Percentiles rank a stretch among this genome's conserved stretches.
Evolutionary conservation across 2,888 invertebrate genomes (phyloP).

Genomic region (Strigamia maritima): DNA sequence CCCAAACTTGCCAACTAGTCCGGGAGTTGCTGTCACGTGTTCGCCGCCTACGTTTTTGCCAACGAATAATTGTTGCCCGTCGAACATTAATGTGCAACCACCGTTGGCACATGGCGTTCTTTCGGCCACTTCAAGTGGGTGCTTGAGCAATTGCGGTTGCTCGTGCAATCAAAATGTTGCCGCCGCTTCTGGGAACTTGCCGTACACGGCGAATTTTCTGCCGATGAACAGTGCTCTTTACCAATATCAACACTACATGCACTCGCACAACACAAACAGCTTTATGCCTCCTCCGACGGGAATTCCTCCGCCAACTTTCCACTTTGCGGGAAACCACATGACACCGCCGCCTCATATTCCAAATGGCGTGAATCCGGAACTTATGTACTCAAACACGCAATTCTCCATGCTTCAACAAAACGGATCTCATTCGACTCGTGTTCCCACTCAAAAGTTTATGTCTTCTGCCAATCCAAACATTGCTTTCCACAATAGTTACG

Average conservation of each 20-base stretch:
- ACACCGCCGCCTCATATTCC: slow-evolving; percentile 19
- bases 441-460: slow-evolving; percentile 38
- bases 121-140: background rate
- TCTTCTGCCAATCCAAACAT: slow-evolving; percentile 40
- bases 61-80: slow-evolving; percentile 25
- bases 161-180: slow-evolving; percentile 10
- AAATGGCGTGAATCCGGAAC: slow-evolving; percentile 25
- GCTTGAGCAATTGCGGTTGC: slow-evolving; percentile 1
- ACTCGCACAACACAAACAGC: slow-evolving; percentile 36
- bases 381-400: slow-evolving; percentile 36
- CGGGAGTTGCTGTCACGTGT: slow-evolving; percentile 40
- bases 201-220: background rate
- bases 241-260: slow-evolving; percentile 17
- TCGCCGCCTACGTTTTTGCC: slow-evolving; percentile 38
- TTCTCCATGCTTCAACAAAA: slow-evolving; percentile 37
- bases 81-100: background rate
- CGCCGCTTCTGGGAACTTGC: background rate
- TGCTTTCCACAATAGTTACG: slow-evolving; percentile 39
- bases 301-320: slow-evolving; percentile 26
- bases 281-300: slow-evolving; percentile 31
- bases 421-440: slow-evolving; percentile 28
- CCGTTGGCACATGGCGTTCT: slow-evolving; percentile 15
- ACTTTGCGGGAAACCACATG: background rate
- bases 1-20: slow-evolving; percentile 38
- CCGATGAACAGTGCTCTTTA: slow-evolving; percentile 19